Evolutionary conservation across 2,113 vertebrate species (phyloP), one percentile per base, ranked within the genome.

Genomic region (Cololabis saira): DNA sequence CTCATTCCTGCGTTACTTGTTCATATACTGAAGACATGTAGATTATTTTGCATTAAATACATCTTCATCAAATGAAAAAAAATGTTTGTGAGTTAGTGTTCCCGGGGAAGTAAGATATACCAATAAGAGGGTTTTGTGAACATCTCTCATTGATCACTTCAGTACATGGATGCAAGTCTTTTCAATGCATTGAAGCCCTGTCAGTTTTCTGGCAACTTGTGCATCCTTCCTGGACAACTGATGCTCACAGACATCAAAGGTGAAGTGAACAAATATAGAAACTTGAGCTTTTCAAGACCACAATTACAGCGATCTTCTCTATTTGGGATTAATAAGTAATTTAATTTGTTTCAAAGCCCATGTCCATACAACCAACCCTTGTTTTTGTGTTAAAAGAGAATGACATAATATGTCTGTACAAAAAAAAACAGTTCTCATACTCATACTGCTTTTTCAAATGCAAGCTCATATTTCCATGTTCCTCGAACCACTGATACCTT

Each of bases 121-220:
- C 22, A 58, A 3, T 27, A 37, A 54, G 24, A 27, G 2, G 24
- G 24, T 27, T 27, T 27, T 27, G 24, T 27, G 62, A 15, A 43
- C 19, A 74, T 67, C 71, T 67, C 22, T 48, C 53, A 52, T 64
- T 71, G 61, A 71, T 61, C 17, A 24, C 17, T 27, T 4, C 30
- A 11, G 33, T 37, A 37, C 33, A 37, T 9, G 6, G 6, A 37
- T 37, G 33, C 18, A 42, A 27, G 24, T 49, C 41, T 16, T 60
- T n/a, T 64, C 64, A 69, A 40, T 73, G 49, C 21, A 63, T 59
- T 68, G 61, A 70, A 60, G 42, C 59, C 66, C 24, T 61, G 40
- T 61, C 43, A 41, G 24, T 27, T 19, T 41, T 56, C 53, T 53
- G 41, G n/a, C 8, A 18, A 50, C 22, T n/a, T 18, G 18, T 17